phyloP scores from a whole-genome alignment of 2,797 vertebrate genomes.

The Okamejei kenojei region DNA sequence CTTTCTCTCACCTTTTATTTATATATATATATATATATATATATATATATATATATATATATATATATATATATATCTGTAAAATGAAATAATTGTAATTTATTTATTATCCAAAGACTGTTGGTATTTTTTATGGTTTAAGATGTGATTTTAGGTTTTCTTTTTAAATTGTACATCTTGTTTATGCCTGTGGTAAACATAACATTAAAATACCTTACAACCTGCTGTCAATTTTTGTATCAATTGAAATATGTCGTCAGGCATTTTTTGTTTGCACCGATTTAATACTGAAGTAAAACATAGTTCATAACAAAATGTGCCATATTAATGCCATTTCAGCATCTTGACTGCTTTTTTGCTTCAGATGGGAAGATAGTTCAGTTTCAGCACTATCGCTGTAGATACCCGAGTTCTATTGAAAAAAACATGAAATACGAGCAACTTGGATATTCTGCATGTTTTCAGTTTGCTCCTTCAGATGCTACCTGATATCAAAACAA shows the following conservation, averaged over 20 bases:
- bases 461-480: no score
- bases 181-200: background rate
- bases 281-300: background rate
- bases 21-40: background rate
- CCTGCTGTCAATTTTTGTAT: constrained; percentile 12
- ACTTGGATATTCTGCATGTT: no score
- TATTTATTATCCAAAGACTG: background rate
- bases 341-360: background rate
- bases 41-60: background rate
- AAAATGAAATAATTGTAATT: background rate
- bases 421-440: background rate
- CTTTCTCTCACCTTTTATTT: background rate
- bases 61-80: background rate
- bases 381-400: background rate
- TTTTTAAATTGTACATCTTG: background rate
- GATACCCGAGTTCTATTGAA: background rate
- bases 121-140: background rate
- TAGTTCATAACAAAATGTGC: background rate
- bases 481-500: background rate
- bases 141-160: background rate
- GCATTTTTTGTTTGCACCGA: background rate
- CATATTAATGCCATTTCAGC: background rate
- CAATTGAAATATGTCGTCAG: background rate
- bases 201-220: constrained; percentile 13
- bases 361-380: background rate